These are phyloP conservation scores for Spodoptera exigua DNA, from an alignment of 2,888 invertebrate species.

Conservation along the genomic window DNA sequence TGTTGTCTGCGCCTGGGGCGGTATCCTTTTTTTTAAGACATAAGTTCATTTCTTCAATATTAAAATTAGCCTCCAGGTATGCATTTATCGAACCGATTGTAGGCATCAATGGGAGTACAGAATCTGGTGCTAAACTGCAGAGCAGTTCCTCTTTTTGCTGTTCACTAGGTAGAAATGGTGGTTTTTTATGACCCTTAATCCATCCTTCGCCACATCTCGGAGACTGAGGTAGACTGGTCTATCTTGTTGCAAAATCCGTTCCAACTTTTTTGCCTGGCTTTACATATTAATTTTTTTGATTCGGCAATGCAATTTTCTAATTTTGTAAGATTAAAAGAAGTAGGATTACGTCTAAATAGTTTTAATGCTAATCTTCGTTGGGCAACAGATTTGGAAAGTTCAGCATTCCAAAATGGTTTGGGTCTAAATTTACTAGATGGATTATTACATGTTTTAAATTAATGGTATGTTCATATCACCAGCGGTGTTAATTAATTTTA, in stretches of 20 bases:
- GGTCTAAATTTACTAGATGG: neutral
- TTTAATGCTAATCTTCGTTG: neutral
- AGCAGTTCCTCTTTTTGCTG: neutral
- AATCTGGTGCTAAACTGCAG: neutral
- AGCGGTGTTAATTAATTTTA: neutral
- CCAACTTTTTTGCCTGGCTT: neutral
- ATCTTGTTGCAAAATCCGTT: neutral
- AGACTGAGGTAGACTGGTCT: neutral
- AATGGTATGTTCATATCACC: neutral
- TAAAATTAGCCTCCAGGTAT: neutral
- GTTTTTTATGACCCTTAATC: neutral
- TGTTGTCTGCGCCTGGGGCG: neutral
- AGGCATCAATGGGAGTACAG: neutral
- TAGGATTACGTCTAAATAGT: neutral
- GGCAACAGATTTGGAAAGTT: neutral
- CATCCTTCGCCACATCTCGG: conserved; percentile 1
- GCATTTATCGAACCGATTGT: neutral
- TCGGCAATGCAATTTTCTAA: neutral
- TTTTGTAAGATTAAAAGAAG: neutral
- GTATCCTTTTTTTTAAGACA: conserved; percentile 1
- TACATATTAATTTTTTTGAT: neutral
- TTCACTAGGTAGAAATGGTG: neutral
- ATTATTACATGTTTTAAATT: neutral
- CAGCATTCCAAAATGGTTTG: neutral
- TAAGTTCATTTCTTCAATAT: neutral